Conservation (phyloP, 2,113 vertebrate genomes). For the Oryzias javanicus region DNA sequence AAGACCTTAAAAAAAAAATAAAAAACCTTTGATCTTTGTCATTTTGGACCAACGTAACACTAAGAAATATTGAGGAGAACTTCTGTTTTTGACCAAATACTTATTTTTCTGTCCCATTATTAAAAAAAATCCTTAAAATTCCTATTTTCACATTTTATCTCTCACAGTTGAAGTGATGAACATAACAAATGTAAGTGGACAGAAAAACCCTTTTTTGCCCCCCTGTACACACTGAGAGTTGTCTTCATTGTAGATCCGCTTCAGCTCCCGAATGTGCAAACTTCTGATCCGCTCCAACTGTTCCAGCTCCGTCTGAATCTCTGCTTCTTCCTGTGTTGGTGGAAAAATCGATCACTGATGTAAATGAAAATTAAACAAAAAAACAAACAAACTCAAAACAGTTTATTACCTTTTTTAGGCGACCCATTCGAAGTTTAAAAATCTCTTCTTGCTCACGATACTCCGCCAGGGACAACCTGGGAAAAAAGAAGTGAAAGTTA, state of each 20-base stretch:
- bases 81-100: too few species aligned
- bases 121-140: too few species aligned
- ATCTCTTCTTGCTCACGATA: conserved; percentile 97
- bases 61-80: too few species aligned
- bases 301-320: conserved; percentile 92
- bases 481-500: too few species aligned
- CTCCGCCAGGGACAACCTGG: conserved; percentile 91
- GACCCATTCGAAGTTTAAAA: conserved; percentile 92
- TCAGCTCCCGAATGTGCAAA: conserved; percentile 95
- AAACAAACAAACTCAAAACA: background rate
- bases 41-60: too few species aligned
- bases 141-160: too few species aligned
- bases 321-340: conserved; percentile 87
- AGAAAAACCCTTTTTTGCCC: too few species aligned
- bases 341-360: background rate
- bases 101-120: too few species aligned
- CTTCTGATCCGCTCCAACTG: conserved; percentile 93
- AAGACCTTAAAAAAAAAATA: too few species aligned
- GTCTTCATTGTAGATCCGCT: conserved; percentile 97
- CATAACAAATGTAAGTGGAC: too few species aligned
- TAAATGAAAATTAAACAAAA: background rate
- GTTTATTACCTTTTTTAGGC: conserved; percentile 88
- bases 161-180: too few species aligned
- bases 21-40: too few species aligned
- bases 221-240: conserved; percentile 86